Base-by-base conservation (phyloP, 2,113 vertebrate genomes). In the Drymodes brunneopygia region DNA sequence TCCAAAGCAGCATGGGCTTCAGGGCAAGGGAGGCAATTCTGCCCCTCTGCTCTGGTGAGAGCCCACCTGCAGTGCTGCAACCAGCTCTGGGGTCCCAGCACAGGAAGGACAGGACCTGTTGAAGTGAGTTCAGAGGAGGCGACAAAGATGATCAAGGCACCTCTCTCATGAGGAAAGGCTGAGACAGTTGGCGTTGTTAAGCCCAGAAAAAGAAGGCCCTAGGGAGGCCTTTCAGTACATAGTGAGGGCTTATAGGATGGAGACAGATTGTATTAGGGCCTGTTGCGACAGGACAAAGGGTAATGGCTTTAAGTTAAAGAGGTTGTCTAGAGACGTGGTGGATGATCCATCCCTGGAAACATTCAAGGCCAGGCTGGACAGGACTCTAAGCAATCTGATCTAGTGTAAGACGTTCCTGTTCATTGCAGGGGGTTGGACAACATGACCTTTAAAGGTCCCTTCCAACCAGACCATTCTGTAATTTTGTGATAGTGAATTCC, bases 151-250 rank as follows among this genome's bases (percentile, higher is more conserved):
- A 40, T 20, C 21, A 48, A 35, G 48, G 25, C 25, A 28, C 6
- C 31, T 16, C 56, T 62, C n/a, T 71, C 56, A 0, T 15, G 22
- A 48, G 71, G 62, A 47, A 48, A 62, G 35, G 25, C 40, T 62
- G 35, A 25, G n/a, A 38, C 6, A 53, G 44, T 5, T 60, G n/a
- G 9, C 5, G 17, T 3, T 53, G 4, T 33, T 61, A n/a, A 69
- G n/a, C 40, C 29, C 54, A 21, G 21, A 82, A 14, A 54, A 61
- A 67, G 61, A 0, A 0, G 0, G 44, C 17, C 54, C 14, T 35
- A 27, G 19, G 21, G 35, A 67, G 20, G n/a, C 64, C 7, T 22
- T 60, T 35, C 47, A 27, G 11, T 27, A 40, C 0, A 0, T 47
- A 60, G 54, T 2, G 2, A 75, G 12, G 62, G 40, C 11, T 47